A percentile compares a stretch with the other conserved stretches of the same genome.
phyloP scores from a whole-genome alignment of 2,797 vertebrate species.

The Onychomys leucogaster region DNA sequence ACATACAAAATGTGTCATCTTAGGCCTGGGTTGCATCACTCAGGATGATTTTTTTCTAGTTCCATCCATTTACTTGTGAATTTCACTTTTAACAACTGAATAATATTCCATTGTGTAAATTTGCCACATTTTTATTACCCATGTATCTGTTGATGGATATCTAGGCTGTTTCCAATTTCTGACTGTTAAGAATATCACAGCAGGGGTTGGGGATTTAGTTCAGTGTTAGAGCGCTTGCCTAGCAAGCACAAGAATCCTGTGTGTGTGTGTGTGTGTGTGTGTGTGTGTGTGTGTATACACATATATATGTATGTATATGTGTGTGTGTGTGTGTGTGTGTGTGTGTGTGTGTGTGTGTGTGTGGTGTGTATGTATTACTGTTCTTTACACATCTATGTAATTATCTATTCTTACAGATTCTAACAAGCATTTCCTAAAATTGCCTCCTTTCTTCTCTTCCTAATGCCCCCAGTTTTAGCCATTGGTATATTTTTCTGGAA shows the following conservation, averaged over 20 bases:
- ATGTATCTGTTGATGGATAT: neutral
- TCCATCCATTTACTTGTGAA: neutral
- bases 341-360: no score
- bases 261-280: no score
- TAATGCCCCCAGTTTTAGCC: neutral
- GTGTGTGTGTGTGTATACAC: no score
- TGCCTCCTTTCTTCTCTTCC: neutral
- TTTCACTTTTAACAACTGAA: neutral
- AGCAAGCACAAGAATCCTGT: no score
- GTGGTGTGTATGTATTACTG: no score
- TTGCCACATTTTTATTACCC: neutral
- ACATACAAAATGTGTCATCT: neutral
- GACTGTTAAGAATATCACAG: neutral
- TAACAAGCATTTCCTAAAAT: constrained; percentile 1
- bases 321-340: no score
- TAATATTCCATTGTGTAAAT: neutral
- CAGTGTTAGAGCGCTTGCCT: no score
- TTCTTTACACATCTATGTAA: neutral
- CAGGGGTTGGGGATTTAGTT: no score
- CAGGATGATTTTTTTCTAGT: neutral
- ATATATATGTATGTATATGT: no score
- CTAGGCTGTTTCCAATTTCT: neutral
- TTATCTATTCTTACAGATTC: constrained; percentile 15
- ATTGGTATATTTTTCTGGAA: constrained; percentile 1
- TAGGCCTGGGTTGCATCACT: no score